phyloP scores from a whole-genome alignment of 2,797 vertebrate species.

The Lutjanus campechanus region DNA sequence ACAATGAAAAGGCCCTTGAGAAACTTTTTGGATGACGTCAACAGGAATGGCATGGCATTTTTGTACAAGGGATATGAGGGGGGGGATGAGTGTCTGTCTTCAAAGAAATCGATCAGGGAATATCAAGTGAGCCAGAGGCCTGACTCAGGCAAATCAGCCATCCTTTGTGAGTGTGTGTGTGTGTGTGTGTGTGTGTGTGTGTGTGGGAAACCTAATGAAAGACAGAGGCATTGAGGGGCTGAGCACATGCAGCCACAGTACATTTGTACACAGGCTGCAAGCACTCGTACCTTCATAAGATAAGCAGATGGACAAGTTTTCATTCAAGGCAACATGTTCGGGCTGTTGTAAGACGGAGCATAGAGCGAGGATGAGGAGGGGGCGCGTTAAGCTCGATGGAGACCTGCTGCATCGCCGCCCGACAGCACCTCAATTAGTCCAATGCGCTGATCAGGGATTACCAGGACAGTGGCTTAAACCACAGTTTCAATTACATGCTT shows the following conservation, averaged over 20 bases:
- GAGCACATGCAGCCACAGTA: constrained; percentile 22
- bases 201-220: constrained; percentile 24
- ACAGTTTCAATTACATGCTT: constrained; percentile 39
- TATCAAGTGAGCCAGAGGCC: constrained; percentile 77
- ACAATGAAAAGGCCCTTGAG: constrained; percentile 60
- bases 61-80: constrained; percentile 60
- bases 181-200: constrained; percentile 36
- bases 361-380: not conserved
- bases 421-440: constrained; percentile 68
- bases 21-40: constrained; percentile 76
- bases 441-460: constrained; percentile 66
- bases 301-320: constrained; percentile 35
- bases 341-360: not conserved
- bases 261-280: constrained; percentile 38
- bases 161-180: constrained; percentile 47
- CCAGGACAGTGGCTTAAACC: too few relatives aligned
- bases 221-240: constrained; percentile 20
- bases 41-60: constrained; percentile 67
- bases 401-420: constrained; percentile 45
- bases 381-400: constrained; percentile 29
- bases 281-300: constrained; percentile 21
- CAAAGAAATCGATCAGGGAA: constrained; percentile 75
- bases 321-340: constrained; percentile 26
- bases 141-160: constrained; percentile 79
- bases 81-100: constrained; percentile 73